A percentile compares a stretch with the other conserved stretches of the same genome.
These are phyloP conservation scores for Drosophila neocordata DNA, from an alignment of 1,140 invertebrate genomes.

Conservation along the genomic window DNA sequence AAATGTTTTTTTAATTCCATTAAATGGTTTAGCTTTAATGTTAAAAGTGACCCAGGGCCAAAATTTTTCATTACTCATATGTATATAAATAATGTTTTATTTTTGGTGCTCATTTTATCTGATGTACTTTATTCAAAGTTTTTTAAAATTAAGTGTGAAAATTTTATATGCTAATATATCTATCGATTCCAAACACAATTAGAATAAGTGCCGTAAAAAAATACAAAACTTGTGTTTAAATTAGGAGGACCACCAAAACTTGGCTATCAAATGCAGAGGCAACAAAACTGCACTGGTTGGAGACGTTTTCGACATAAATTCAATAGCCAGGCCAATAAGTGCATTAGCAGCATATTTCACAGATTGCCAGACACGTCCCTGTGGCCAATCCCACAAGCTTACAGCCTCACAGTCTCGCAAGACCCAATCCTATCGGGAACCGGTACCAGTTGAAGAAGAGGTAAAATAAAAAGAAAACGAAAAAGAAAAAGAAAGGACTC, in stretches of 20 bases:
- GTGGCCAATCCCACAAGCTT: slow-evolving; percentile 34
- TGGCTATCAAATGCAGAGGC: slow-evolving; percentile 48
- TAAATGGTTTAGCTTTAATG: too few species aligned
- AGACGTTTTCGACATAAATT: slow-evolving; percentile 73
- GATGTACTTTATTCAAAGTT: too few species aligned
- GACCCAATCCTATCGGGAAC: slow-evolving; percentile 8
- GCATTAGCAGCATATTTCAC: slow-evolving; percentile 81
- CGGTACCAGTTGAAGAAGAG: slow-evolving; percentile 12
- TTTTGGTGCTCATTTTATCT: too few species aligned
- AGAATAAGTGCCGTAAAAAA: slow-evolving; percentile 45
- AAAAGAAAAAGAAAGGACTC: slow-evolving; percentile 8
- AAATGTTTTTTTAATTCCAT: too few species aligned
- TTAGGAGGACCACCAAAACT: slow-evolving; percentile 27
- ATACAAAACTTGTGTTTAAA: slow-evolving; percentile 51
- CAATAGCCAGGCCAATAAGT: slow-evolving; percentile 78
- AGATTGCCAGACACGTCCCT: slow-evolving; percentile 78
- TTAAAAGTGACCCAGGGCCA: too few species aligned
- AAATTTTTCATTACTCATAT: too few species aligned
- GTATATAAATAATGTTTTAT: too few species aligned
- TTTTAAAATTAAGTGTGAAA: too few species aligned
- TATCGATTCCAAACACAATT: too few species aligned
- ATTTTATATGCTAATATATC: too few species aligned
- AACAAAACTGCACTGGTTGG: slow-evolving; percentile 32
- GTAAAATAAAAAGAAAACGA: slow-evolving; percentile 6
- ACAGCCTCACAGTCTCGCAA: slow-evolving; percentile 13